Percentiles rank a stretch among this genome's conserved stretches.
Evolutionary conservation across 1,140 invertebrate species (phyloP).

Genomic region (Drosophila dunni): DNA sequence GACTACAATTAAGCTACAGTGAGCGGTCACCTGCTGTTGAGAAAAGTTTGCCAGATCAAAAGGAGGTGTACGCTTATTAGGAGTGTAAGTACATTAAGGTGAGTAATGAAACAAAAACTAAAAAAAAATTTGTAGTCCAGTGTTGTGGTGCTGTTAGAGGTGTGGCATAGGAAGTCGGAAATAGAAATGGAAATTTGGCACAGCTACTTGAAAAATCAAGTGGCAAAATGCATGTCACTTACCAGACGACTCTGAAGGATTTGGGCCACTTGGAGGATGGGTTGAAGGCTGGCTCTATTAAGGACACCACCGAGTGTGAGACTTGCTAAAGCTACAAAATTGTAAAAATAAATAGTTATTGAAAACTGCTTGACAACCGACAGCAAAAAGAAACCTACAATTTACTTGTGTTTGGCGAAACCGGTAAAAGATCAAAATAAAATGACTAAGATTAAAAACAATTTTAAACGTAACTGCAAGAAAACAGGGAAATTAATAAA

Average conservation of each 20-base stretch:
- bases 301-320: background rate
- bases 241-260: slow-evolving; percentile 38
- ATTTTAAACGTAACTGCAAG: slow-evolving; percentile 26
- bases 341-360: background rate
- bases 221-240: slow-evolving; percentile 44
- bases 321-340: background rate
- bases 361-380: background rate
- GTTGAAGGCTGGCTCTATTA: background rate
- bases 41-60: no score
- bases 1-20: background rate
- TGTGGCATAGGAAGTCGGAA: background rate
- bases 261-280: slow-evolving; percentile 12
- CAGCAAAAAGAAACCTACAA: slow-evolving; percentile 4
- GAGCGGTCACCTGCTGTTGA: no score
- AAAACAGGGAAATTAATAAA: background rate
- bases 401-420: slow-evolving; percentile 8
- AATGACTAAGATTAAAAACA: slow-evolving; percentile 2
- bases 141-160: slow-evolving; percentile 1
- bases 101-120: background rate
- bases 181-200: slow-evolving; percentile 14
- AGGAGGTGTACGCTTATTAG: no score
- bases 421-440: slow-evolving; percentile 8
- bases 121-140: slow-evolving; percentile 8
- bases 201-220: slow-evolving; percentile 33
- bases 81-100: background rate